Evolutionary conservation across 2,797 vertebrate species (phyloP).

Genomic region (Pseudotriccus pelzelni): DNA sequence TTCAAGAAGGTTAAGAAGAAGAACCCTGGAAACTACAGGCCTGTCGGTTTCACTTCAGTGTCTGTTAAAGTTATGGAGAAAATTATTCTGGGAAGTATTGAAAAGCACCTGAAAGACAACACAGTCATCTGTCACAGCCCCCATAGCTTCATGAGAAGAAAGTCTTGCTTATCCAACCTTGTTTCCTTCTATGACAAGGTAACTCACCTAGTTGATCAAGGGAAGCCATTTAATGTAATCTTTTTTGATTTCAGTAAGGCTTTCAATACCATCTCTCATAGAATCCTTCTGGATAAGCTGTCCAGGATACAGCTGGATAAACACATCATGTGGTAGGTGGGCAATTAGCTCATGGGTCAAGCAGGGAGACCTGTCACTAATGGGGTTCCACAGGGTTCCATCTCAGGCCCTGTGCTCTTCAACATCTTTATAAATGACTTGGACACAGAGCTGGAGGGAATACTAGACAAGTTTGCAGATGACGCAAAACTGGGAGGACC

Average conservation of each 20-base stretch:
- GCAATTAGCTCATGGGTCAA: neutral
- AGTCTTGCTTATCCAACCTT: neutral
- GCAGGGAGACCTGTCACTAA: neutral
- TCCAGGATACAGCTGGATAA: neutral
- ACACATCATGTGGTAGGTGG: too few species aligned
- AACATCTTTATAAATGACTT: neutral
- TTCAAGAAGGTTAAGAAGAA: neutral
- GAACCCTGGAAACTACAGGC: neutral
- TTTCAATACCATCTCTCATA: neutral
- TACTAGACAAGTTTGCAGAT: neutral
- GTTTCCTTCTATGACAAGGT: neutral
- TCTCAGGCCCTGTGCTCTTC: neutral
- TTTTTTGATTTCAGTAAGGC: neutral
- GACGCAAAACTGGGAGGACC: neutral
- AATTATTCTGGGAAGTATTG: neutral
- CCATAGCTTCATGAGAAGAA: neutral
- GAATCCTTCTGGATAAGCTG: neutral
- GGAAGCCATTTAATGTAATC: neutral
- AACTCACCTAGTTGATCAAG: neutral
- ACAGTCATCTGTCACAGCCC: neutral
- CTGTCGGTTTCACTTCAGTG: neutral
- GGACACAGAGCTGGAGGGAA: neutral
- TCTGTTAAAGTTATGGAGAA: neutral
- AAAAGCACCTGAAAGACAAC: neutral
- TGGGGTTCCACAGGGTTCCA: neutral